Evolutionary conservation across 2,113 vertebrate genomes (phyloP), one percentile per base, ranked within the genome.

Genomic region (Eclectus roratus): DNA sequence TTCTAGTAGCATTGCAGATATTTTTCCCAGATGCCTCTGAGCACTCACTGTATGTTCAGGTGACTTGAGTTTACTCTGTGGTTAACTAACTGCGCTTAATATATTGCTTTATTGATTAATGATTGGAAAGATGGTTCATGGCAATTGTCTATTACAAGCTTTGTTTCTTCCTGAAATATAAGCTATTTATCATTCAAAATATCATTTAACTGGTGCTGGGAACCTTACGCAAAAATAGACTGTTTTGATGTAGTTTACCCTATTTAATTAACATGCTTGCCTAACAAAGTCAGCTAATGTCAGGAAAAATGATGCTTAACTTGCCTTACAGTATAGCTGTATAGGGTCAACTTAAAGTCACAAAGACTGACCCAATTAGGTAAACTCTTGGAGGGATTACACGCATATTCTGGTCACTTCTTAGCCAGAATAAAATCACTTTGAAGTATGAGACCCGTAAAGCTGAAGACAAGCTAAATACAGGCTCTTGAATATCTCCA

Each of bases 401-500:
- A 19, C 70, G 69, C 71, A 65, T 85, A 81, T 90, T 94, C 85
- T 10, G 0, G 52, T 76, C 53, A 50, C 25, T 65, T 89, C 46
- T 70, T 93, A 96, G 29, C 31, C 41, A 88, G 73, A 85, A 76
- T n/a, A 95, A 96, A 93, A 86, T 81, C 56, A 29, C 89, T 94
- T 96, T 94, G 72, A 95, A 91, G 64, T 94, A 47, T 91, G 77
- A 88, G 43, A 93, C 65, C 52, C 0, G 0, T 92, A 81, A 86
- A 96, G 73, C 82, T 93, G 52, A 90, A 74, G 46, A 69, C 53
- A 91, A 91, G 73, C 66, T 94, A 69, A 89, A 58, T 72, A 46
- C 52, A 65, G 53, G 52, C 43, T 81, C 31, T 86, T 64, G 20
- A 66, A 10, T 74, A 56, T 90, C 68, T 84, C 35, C 3, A 0